These are phyloP conservation scores for Stenodema calcarata DNA, from an alignment of 2,888 invertebrate species.

Conservation along the genomic window DNA sequence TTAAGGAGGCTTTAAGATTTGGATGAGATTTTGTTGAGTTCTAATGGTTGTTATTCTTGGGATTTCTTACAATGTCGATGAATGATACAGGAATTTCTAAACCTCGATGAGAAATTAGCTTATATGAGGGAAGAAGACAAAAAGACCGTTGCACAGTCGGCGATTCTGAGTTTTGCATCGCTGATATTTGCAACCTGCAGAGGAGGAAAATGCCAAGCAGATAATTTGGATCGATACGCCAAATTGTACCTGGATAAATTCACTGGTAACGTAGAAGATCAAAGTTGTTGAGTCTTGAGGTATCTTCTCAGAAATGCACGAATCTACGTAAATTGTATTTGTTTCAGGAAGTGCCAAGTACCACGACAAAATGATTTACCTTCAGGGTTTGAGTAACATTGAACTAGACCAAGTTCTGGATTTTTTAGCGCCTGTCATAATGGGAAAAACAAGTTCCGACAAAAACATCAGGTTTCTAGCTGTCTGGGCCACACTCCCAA, in stretches of 20 bases:
- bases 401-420: constrained; percentile 67
- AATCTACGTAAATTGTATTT: neutral
- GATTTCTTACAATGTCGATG: too few species aligned
- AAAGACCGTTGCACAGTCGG: constrained; percentile 70
- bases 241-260: constrained; percentile 75
- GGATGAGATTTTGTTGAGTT: too few species aligned
- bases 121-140: constrained; percentile 38
- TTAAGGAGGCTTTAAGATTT: too few species aligned
- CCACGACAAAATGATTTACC: constrained; percentile 73
- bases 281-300: neutral
- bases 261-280: constrained; percentile 64
- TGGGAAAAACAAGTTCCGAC: constrained; percentile 59
- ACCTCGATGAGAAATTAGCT: constrained; percentile 47
- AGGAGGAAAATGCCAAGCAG: constrained; percentile 65
- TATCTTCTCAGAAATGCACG: too few species aligned
- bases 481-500: constrained; percentile 68
- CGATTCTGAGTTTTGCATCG: constrained; percentile 73
- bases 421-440: constrained; percentile 65
- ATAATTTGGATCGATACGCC: constrained; percentile 74
- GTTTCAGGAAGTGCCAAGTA: constrained; percentile 70
- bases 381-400: constrained; percentile 74
- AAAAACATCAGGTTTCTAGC: constrained; percentile 73
- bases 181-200: constrained; percentile 70
- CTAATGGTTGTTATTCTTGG: too few species aligned
- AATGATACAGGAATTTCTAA: constrained; percentile 57